Evolutionary conservation across 2,797 vertebrate species (phyloP).

Genomic region (Esox masquinongy): DNA sequence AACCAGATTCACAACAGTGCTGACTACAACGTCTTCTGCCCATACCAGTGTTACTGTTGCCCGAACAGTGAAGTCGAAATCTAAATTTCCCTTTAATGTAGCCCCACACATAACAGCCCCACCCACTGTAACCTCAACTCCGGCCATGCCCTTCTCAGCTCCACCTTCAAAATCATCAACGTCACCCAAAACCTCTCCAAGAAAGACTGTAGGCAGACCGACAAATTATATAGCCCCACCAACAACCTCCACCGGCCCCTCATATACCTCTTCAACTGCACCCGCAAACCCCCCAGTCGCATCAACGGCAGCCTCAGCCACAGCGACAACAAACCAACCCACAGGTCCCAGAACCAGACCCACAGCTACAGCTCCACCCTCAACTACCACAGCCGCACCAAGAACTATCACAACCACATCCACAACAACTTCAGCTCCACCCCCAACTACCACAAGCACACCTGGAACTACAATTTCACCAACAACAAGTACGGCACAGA

Average conservation of each 20-base stretch:
- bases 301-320: background rate
- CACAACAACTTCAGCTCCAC: background rate
- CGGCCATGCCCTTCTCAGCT: background rate
- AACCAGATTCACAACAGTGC: background rate
- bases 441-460: background rate
- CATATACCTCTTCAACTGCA: background rate
- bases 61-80: background rate
- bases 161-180: background rate
- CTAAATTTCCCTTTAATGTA: background rate
- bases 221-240: background rate
- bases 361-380: conserved; percentile 3
- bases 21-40: background rate
- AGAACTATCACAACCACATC: background rate
- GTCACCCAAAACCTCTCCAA: background rate
- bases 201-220: background rate
- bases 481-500: background rate
- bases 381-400: background rate
- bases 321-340: background rate
- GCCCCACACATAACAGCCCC: background rate
- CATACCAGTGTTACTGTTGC: background rate
- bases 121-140: background rate
- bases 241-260: background rate
- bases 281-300: background rate
- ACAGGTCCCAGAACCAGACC: background rate
- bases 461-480: background rate